These are phyloP conservation scores for Chunga burmeisteri DNA, from an alignment of 2,113 vertebrate species.

Conservation along the genomic window DNA sequence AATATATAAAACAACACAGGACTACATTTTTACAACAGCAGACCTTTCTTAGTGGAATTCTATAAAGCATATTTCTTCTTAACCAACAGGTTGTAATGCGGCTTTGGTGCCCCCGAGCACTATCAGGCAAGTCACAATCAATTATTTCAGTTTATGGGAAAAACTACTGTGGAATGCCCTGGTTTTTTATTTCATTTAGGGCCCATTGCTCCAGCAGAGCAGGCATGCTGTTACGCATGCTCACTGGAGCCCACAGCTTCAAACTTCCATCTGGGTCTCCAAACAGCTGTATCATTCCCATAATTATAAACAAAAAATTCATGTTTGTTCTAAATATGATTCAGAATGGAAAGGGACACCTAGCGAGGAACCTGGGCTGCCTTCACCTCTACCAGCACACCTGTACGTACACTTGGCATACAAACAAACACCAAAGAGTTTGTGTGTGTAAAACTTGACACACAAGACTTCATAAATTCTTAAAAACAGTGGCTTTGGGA, in stretches of 20 bases:
- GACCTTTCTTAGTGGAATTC: not conserved
- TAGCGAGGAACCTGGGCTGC: rapidly evolving
- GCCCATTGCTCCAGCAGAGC: not conserved
- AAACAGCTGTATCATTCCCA: not conserved
- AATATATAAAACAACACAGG: not conserved
- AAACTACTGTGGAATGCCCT: not conserved
- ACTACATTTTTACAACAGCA: not conserved
- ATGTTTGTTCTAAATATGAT: not conserved
- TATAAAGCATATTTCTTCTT: not conserved
- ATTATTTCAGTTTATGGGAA: not conserved
- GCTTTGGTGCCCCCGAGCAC: not conserved
- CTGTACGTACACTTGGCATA: not conserved
- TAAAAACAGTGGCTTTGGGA: not conserved
- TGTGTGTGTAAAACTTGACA: not conserved
- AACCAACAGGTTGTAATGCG: not conserved
- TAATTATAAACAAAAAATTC: not conserved
- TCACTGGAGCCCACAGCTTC: not conserved
- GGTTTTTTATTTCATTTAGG: not conserved
- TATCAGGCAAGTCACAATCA: not conserved
- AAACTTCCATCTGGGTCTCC: not conserved
- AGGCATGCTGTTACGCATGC: not conserved
- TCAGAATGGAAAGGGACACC: not conserved
- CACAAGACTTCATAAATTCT: not conserved
- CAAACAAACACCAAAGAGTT: rapidly evolving
- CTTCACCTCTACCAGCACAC: not conserved